A percentile compares a stretch with the other conserved stretches of the same genome.
These are phyloP conservation scores for Corythaixoides concolor DNA, from an alignment of 2,113 vertebrate species.

Conservation along the genomic window DNA sequence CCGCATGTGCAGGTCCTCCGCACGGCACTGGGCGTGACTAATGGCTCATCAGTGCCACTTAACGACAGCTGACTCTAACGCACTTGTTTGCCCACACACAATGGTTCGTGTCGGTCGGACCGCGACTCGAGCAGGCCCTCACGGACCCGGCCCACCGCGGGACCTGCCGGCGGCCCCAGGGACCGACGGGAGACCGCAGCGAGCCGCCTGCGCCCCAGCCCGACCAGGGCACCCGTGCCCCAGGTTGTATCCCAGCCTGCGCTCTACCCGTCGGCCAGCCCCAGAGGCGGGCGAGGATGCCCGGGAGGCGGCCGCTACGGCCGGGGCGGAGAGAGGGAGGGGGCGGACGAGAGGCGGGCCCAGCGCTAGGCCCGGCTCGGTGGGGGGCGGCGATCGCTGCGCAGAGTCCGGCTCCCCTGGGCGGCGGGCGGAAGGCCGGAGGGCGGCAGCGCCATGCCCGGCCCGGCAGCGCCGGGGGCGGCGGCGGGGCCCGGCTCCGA, in stretches of 20 bases:
- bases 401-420: neutral
- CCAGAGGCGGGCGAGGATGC: neutral
- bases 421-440: neutral
- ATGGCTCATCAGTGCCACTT: fast-evolving
- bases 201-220: no score
- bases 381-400: neutral
- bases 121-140: neutral
- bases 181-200: no score
- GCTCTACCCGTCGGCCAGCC: neutral
- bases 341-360: neutral
- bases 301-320: neutral
- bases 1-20: fast-evolving
- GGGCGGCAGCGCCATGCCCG: neutral
- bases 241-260: no score
- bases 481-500: slow-evolving; percentile 60
- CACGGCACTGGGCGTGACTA: fast-evolving
- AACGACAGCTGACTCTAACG: fast-evolving
- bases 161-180: no score
- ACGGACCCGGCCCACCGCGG: no score
- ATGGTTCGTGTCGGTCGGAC: fast-evolving
- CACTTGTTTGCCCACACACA: fast-evolving
- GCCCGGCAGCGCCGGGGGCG: neutral
- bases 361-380: neutral
- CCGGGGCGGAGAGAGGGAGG: neutral
- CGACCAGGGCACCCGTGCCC: neutral